Conservation (phyloP, 2,797 vertebrate species). For the Gorsachius magnificus region DNA sequence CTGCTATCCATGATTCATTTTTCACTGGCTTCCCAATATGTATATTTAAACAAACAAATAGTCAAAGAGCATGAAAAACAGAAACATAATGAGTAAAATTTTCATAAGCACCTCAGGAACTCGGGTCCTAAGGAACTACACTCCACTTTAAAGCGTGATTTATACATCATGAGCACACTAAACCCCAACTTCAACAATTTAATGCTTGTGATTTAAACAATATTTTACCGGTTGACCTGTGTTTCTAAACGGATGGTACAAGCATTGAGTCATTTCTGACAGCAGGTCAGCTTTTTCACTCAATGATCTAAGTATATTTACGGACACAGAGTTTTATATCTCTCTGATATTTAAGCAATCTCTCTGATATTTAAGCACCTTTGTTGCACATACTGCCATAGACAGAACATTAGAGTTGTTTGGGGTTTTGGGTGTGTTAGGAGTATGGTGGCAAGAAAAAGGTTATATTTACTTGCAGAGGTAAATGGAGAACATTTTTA, state of each 20-base stretch:
- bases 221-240: neutral
- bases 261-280: neutral
- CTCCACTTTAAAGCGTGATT: neutral
- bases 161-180: neutral
- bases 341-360: neutral
- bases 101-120: neutral
- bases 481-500: neutral
- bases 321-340: neutral
- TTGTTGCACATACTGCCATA: neutral
- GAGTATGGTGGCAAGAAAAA: neutral
- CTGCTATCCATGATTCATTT: neutral
- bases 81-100: neutral
- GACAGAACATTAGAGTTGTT: neutral
- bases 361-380: neutral
- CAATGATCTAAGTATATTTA: neutral
- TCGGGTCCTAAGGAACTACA: neutral
- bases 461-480: neutral
- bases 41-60: neutral
- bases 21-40: neutral
- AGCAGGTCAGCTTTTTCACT: neutral
- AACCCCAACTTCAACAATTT: neutral
- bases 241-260: neutral
- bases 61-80: neutral
- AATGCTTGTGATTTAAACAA: neutral
- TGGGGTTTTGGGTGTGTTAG: rapidly evolving